Conservation (phyloP, 1,140 invertebrate species). For the Octopus sinensis region DNA sequence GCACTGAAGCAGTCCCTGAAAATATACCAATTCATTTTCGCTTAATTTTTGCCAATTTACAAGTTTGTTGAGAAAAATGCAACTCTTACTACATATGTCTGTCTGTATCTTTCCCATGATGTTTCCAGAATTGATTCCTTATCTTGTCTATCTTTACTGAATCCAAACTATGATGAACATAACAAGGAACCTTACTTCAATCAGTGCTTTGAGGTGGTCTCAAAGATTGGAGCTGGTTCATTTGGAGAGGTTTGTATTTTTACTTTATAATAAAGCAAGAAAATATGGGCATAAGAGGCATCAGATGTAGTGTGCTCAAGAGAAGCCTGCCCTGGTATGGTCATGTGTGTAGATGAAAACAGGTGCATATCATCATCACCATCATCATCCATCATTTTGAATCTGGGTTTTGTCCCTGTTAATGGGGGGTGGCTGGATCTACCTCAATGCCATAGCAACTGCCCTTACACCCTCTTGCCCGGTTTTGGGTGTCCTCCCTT, state of each 20-base stretch:
- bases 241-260: conserved; percentile 67
- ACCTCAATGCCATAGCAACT: too few relatives aligned
- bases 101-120: too few relatives aligned
- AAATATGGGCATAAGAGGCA: background rate
- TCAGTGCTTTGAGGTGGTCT: conserved; percentile 67
- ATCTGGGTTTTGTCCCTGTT: background rate
- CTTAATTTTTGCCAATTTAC: too few relatives aligned
- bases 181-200: conserved; percentile 61
- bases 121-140: conserved; percentile 20
- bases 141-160: conserved; percentile 36
- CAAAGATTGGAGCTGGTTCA: conserved; percentile 69
- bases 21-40: too few relatives aligned
- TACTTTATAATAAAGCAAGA: background rate
- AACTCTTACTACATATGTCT: too few relatives aligned
- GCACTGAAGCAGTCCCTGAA: too few relatives aligned
- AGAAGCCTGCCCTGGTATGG: background rate
- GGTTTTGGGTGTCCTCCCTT: too few relatives aligned
- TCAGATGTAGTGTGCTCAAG: background rate
- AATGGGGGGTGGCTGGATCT: too few relatives aligned
- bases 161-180: conserved; percentile 51
- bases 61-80: too few relatives aligned
- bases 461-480: too few relatives aligned
- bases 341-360: background rate
- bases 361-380: background rate
- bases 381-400: background rate